phyloP scores from a whole-genome alignment of 2,113 vertebrate species.

The Scopus umbretta region DNA sequence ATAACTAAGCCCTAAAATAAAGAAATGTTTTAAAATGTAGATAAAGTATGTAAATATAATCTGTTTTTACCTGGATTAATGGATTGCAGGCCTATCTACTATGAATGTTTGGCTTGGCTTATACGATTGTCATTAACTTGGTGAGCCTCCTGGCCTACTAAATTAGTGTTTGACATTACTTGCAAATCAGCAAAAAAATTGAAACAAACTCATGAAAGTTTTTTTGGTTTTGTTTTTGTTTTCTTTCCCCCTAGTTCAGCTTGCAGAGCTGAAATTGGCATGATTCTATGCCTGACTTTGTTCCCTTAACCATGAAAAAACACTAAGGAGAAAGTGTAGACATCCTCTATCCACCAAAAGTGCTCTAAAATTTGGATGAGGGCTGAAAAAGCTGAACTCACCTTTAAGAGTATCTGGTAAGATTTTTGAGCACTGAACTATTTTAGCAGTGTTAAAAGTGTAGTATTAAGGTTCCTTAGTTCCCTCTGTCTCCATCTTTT shows the following conservation, averaged over 20 bases:
- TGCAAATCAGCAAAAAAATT: background rate
- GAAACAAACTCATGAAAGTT: background rate
- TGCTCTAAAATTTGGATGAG: background rate
- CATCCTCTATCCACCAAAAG: background rate
- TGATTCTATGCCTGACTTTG: background rate
- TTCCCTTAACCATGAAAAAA: background rate
- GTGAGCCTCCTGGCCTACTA: background rate
- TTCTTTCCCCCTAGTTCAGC: background rate
- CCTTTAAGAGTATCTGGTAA: background rate
- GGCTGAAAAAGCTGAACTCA: background rate
- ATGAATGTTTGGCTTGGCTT: background rate
- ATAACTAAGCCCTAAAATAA: background rate
- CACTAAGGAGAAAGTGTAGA: too few species aligned
- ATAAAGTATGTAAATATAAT: background rate
- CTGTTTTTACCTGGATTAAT: background rate
- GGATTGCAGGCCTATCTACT: background rate
- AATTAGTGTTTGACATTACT: background rate
- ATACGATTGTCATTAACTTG: background rate
- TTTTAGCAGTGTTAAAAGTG: background rate
- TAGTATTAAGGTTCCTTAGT: background rate
- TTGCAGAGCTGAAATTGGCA: background rate
- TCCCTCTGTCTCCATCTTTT: background rate
- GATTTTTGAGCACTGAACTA: background rate
- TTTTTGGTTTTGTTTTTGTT: background rate
- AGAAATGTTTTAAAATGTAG: background rate